Evolutionary conservation across 2,113 vertebrate species (phyloP), one percentile per base, ranked within the genome.

Genomic region (Nothocercus julius): DNA sequence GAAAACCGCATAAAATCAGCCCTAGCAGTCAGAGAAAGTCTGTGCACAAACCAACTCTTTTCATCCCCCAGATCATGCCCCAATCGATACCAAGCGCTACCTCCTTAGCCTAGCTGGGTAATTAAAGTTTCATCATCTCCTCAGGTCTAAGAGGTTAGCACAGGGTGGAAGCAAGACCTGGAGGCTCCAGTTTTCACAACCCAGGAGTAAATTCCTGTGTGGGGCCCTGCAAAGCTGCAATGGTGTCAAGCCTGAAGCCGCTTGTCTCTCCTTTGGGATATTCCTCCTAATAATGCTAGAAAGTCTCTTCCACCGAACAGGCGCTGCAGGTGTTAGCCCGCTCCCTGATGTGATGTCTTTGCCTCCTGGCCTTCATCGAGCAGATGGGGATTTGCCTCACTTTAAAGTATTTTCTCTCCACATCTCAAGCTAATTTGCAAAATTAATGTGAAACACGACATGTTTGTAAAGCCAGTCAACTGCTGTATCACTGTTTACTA

Each of bases 241-340:
- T 92, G 82, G 51, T 86, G 21, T 34, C 47, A 82, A 88, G 68
- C 68, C 82, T 85, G 56, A 85, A 88, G 64, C 85, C 78, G 72
- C 85, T 84, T 94, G 93, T 22, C 58, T 58, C 40, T 93, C 58
- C 64, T 86, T 82, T 58, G 13, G 32, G 47, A 88, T 88, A 90
- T 68, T 47, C 77, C 53, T 93, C 7, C 2, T 4, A 94, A 58
- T 76, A 92, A 77, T 15, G 32, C 40, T 82, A 92, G 70, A 78
- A 87, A 82, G 40, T 42, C 84, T 62, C 38, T 63, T 63, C 30
- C 64, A 89, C 6, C 7, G 38, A 83, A 70, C 34, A 28, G 53
- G 27, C 87, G 79, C 79, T 85, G 59, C 45, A 77, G 74, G n/a
- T 49, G 59, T 89, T 54, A 38, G 63, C 82, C 82, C 70, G 61